These are phyloP conservation scores for Caenorhabditis uteleia DNA, from an alignment of 2,888 invertebrate species.

Conservation along the genomic window DNA sequence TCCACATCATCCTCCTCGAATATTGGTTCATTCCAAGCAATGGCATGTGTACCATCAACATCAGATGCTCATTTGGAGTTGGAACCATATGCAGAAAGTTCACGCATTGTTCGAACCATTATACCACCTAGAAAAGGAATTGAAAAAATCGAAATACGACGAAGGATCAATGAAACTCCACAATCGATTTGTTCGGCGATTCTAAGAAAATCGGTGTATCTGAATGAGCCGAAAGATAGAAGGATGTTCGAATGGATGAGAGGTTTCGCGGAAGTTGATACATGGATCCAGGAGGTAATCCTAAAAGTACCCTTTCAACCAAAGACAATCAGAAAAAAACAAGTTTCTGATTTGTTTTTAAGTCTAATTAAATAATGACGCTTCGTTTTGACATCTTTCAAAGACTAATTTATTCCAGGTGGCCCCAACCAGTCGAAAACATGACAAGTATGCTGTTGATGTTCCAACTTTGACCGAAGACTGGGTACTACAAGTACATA, in stretches of 20 bases:
- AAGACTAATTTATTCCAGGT: slow-evolving; percentile 14
- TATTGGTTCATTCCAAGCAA: slow-evolving; percentile 4
- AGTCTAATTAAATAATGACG: too few relatives aligned
- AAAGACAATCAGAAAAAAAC: background rate
- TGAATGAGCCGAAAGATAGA: slow-evolving; percentile 21
- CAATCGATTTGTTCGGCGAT: slow-evolving; percentile 19
- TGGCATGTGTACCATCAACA: background rate
- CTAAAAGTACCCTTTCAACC: background rate
- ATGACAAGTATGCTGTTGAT: slow-evolving; percentile 31
- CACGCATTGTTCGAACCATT: slow-evolving; percentile 12
- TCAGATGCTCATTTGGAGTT: too few relatives aligned
- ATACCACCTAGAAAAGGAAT: slow-evolving; percentile 22
- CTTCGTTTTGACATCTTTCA: too few relatives aligned
- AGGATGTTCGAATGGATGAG: slow-evolving; percentile 34
- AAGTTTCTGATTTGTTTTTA: background rate
- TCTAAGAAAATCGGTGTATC: slow-evolving; percentile 10
- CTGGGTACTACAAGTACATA: slow-evolving; percentile 28
- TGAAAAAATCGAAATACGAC: slow-evolving; percentile 22
- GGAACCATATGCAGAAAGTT: too few relatives aligned
- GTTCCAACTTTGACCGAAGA: slow-evolving; percentile 29
- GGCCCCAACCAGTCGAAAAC: slow-evolving; percentile 25
- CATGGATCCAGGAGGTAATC: slow-evolving; percentile 30
- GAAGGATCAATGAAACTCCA: slow-evolving; percentile 21
- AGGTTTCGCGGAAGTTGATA: slow-evolving; percentile 29
- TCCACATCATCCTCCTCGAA: background rate